Percentiles rank a stretch among this genome's conserved stretches.
Conservation (phyloP, 2,797 vertebrate genomes). For the Strix occidentalis region DNA sequence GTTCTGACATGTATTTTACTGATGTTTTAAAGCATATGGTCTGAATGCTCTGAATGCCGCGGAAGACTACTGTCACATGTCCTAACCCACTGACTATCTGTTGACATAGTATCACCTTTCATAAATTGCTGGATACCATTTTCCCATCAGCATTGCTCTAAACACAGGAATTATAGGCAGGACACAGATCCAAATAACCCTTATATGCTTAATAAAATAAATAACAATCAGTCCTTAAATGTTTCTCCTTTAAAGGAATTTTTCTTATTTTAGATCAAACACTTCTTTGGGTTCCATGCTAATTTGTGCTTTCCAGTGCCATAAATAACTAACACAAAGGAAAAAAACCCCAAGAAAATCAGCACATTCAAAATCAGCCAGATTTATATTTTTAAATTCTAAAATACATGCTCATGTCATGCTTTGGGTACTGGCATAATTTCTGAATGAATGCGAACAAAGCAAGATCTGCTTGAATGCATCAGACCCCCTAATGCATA, state of each 20-base stretch:
- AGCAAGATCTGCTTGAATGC: constrained; percentile 10
- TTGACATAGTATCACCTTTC: constrained; percentile 60
- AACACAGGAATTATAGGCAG: constrained; percentile 43
- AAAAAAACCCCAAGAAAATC: background rate
- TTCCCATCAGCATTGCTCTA: constrained; percentile 35
- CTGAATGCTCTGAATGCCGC: constrained; percentile 22
- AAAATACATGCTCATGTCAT: background rate
- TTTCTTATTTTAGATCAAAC: constrained; percentile 22
- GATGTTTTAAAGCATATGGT: constrained; percentile 59
- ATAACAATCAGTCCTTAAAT: background rate
- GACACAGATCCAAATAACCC: constrained; percentile 38
- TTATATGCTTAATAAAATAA: constrained; percentile 54
- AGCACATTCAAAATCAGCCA: background rate
- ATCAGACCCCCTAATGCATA: background rate
- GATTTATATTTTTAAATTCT: background rate
- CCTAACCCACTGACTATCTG: constrained; percentile 11
- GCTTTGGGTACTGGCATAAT: background rate
- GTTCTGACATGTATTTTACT: constrained; percentile 41
- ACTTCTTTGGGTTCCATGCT: background rate
- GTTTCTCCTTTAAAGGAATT: constrained; percentile 18
- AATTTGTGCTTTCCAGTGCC: background rate
- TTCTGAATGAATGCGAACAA: constrained; percentile 46
- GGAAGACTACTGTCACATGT: constrained; percentile 57
- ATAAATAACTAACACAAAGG: background rate
- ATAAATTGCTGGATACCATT: constrained; percentile 57